A percentile compares a stretch with the other conserved stretches of the same genome.
Evolutionary conservation across 2,113 vertebrate genomes (phyloP).

Genomic region (Gymnarchus niloticus): DNA sequence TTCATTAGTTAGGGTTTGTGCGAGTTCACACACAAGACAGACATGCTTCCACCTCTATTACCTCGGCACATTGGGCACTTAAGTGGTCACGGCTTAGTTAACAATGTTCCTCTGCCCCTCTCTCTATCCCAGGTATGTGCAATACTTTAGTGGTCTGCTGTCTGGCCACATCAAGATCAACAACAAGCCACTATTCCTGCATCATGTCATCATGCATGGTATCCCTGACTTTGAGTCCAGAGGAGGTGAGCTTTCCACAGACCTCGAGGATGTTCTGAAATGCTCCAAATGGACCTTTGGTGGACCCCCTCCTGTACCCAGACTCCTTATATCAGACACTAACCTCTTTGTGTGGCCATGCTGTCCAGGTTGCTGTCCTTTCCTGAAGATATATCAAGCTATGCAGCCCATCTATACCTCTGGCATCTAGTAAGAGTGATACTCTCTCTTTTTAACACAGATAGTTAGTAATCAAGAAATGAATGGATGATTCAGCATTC

Average conservation of each 20-base stretch:
- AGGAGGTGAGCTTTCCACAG: constrained; percentile 66
- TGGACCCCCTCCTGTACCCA: not conserved
- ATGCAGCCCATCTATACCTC: constrained; percentile 98
- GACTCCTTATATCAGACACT: not conserved
- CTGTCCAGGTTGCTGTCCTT: constrained; percentile 86
- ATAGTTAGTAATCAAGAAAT: not conserved
- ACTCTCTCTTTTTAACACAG: not conserved
- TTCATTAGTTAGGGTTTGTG: not conserved
- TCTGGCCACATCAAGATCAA: constrained; percentile 97
- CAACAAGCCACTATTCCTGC: constrained; percentile 95
- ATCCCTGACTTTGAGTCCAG: constrained; percentile 94
- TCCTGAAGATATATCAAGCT: constrained; percentile 97
- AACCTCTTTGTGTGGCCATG: not conserved
- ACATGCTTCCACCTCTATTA: not conserved
- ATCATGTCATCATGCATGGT: constrained; percentile 96
- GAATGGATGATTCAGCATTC: not conserved
- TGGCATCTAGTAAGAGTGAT: constrained; percentile 85
- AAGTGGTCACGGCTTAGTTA: not conserved
- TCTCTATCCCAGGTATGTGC: constrained; percentile 74
- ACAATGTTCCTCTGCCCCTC: not conserved
- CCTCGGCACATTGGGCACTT: not conserved
- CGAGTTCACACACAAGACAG: not conserved
- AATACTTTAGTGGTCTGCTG: constrained; percentile 94
- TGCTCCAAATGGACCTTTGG: not conserved
- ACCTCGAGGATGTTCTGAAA: not conserved